Evolutionary conservation across 2,888 invertebrate genomes (phyloP).

Genomic region (Cylloceria caligata): DNA sequence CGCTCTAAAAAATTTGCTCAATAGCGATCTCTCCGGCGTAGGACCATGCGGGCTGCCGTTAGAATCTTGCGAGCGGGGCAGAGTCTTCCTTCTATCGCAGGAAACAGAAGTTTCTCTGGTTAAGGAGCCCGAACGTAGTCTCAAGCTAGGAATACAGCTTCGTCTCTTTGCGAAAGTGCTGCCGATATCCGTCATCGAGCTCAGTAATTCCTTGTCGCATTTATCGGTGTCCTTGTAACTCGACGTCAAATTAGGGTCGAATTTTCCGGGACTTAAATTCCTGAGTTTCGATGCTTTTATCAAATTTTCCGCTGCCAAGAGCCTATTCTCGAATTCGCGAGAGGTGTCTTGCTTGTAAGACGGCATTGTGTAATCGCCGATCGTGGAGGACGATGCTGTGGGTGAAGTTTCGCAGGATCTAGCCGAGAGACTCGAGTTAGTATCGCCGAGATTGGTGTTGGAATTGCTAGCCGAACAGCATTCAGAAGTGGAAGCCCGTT

Average conservation of each 20-base stretch:
- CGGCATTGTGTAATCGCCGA: slow-evolving; percentile 72
- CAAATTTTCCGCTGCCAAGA: slow-evolving; percentile 81
- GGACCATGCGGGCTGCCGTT: slow-evolving; percentile 39
- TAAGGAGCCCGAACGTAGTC: slow-evolving; percentile 79
- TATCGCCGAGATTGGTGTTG: slow-evolving; percentile 70
- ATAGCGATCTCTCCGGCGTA: slow-evolving; percentile 86
- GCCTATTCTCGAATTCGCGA: slow-evolving; percentile 78
- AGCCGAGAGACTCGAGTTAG: slow-evolving; percentile 73
- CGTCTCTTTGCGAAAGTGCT: slow-evolving; percentile 73
- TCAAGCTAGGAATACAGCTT: slow-evolving; percentile 80
- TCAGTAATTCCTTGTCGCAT: slow-evolving; percentile 78
- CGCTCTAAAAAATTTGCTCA: slow-evolving; percentile 87
- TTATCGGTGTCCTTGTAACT: slow-evolving; percentile 80
- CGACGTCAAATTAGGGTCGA: slow-evolving; percentile 75
- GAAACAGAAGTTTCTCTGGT: slow-evolving; percentile 73
- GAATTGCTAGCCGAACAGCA: slow-evolving; percentile 71
- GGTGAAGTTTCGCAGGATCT: slow-evolving; percentile 79
- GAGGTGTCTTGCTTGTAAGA: slow-evolving; percentile 71
- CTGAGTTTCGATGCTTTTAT: slow-evolving; percentile 81
- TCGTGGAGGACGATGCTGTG: slow-evolving; percentile 77
- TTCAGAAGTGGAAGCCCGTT: slow-evolving; percentile 68
- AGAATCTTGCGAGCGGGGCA: slow-evolving; percentile 72
- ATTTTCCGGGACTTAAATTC: slow-evolving; percentile 75
- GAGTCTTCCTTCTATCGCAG: slow-evolving; percentile 64
- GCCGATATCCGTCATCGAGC: slow-evolving; percentile 74